Percentiles rank a stretch among this genome's conserved stretches.
Conservation (phyloP, 2,113 vertebrate species). For the Paradoxurus hermaphroditus region DNA sequence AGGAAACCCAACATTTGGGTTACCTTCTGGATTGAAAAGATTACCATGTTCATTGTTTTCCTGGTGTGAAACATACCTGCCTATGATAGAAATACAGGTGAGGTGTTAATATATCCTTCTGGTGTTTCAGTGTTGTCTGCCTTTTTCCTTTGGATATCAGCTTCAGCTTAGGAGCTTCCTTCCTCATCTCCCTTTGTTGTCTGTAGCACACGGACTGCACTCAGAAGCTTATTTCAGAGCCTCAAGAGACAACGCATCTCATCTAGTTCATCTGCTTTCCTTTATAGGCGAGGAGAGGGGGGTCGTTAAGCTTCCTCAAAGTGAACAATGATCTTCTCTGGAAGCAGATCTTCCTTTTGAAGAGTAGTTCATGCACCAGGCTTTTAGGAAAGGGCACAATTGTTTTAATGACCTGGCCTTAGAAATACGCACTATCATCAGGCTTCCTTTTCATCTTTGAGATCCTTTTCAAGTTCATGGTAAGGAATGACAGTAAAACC, state of each 20-base stretch:
- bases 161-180: background rate
- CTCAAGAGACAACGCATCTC: background rate
- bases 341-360: constrained; percentile 42
- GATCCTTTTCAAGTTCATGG: constrained; percentile 39
- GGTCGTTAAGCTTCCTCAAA: background rate
- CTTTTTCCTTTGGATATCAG: background rate
- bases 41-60: background rate
- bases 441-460: constrained; percentile 55
- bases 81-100: background rate
- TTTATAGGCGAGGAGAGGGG: background rate
- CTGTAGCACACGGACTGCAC: background rate
- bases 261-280: background rate
- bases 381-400: constrained; percentile 46
- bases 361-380: background rate
- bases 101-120: background rate
- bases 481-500: constrained; percentile 6
- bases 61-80: background rate
- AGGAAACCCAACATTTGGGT: background rate
- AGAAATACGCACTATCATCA: constrained; percentile 36
- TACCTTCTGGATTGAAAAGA: background rate
- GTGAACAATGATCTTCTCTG: background rate
- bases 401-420: constrained; percentile 55
- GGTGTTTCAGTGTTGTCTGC: background rate
- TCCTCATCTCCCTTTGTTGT: background rate
- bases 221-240: background rate